These are phyloP conservation scores for Notolepis coatsorum DNA, from an alignment of 2,797 vertebrate species.

Conservation along the genomic window DNA sequence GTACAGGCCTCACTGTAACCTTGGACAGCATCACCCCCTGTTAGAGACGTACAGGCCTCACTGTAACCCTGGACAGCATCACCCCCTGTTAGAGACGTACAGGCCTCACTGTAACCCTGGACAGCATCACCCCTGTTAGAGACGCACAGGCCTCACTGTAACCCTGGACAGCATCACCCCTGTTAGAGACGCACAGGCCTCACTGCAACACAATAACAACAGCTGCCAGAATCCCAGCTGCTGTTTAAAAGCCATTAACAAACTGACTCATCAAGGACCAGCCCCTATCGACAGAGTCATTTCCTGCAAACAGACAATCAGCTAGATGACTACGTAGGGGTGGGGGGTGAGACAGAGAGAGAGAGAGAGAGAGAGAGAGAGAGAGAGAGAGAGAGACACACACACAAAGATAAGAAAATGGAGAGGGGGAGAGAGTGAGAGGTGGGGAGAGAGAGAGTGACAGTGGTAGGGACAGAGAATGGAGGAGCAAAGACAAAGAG, in stretches of 20 bases:
- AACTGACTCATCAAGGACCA: slow-evolving; percentile 53
- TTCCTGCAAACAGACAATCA: slow-evolving; percentile 5
- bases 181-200: slow-evolving; percentile 32
- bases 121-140: too few relatives aligned
- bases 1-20: too few relatives aligned
- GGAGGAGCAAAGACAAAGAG: too few relatives aligned
- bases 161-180: too few relatives aligned
- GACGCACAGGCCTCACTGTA: too few relatives aligned
- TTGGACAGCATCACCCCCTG: too few relatives aligned
- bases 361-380: background rate
- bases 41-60: too few relatives aligned
- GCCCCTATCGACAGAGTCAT: slow-evolving; percentile 33
- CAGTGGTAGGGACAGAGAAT: too few relatives aligned
- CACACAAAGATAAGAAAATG: background rate
- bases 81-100: too few relatives aligned
- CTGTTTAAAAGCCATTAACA: slow-evolving; percentile 61
- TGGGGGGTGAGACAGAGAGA: background rate
- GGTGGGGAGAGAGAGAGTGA: background rate
- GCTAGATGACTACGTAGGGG: background rate
- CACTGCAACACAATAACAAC: slow-evolving; percentile 21
- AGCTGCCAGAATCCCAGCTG: slow-evolving; percentile 41
- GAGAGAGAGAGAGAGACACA: slow-evolving; percentile 6
- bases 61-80: too few relatives aligned
- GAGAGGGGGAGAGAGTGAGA: background rate
- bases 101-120: too few relatives aligned